Base-by-base conservation (phyloP, 1,140 invertebrate species). In the Diabrotica undecimpunctata region DNA sequence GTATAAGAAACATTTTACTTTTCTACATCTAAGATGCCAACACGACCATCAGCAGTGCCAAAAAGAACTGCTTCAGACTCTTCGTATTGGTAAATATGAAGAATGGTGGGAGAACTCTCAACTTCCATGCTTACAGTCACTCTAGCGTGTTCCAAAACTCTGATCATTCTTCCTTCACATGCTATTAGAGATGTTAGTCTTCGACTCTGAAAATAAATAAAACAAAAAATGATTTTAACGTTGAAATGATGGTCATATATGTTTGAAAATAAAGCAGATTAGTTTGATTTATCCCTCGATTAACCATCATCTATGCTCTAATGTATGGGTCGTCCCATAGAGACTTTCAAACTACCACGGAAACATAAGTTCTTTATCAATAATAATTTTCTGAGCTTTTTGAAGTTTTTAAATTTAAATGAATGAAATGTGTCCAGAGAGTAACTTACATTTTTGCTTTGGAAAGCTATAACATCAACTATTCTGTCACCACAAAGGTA, bases 401-500 rank as follows among this genome's bases (percentile, higher is more conserved):
- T 25, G 25, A 25, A 25, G 1, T 4, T 25, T 25, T 25, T 25
- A 1, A 25, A 25, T 25, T 25, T 25, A 25, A 25, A 25, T 25
- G 4, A 25, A 25, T 25, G 25, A 25, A 25, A 25, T 25, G 25
- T 25, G 25, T 25, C 25, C 25, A 25, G 25, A 25, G 25, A 46
- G 3, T 46, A 13, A 67, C 56, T 62, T 77, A 85, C 86, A 75
- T 87, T 88, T 66, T 85, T 81, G 62, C 82, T 78, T 46, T 86
- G 86, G 53, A 95, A 77, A 63, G 90, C 86, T 36, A 93, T 79
- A 9, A 95, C 83, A 77, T 94, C 91, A 64, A 87, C 88, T 62
- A 96, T 91, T 71, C 83, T 86, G 80, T 95, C 94, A 10, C 86
- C 87, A 70, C 87, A 90, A 13, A 95, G 76, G 77, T 89, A 93